Base-by-base conservation (phyloP, 2,888 invertebrate genomes). In the Leptinotarsa haldemani region DNA sequence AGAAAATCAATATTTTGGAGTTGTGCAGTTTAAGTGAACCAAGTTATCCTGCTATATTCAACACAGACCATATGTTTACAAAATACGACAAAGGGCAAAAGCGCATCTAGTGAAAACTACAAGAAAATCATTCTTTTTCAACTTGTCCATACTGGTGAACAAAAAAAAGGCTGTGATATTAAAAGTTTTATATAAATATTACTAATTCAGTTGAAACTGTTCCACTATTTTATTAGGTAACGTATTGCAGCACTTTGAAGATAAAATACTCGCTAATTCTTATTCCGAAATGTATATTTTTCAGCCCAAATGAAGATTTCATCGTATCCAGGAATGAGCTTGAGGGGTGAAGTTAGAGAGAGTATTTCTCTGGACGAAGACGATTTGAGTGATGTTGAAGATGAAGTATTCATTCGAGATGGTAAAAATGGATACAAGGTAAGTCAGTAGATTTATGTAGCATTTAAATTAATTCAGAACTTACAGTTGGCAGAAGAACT, bases 361-460 rank as follows among this genome's bases (percentile, higher is more conserved):
- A 93, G 92, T 81, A 85, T 88, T 50, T 87, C 87, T 16, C 89
- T 92, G 76, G 93, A 93, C 81, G 93, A 93, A 80, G 94, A 94
- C 77, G 90, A 92, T 78, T 88, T 93, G 80, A 93, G 93, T 81
- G 94, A 94, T 86, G 92, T 94, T 16, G 94, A 94, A 82, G 94
- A 94, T 85, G 94, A 94, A 85, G 94, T 94, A 20, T 94, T 94
- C 83, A 93, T 94, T 79, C 89, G 93, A 76, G 93, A 94, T 88
- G 93, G 93, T 20, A 91, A 91, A 84, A 91, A 90, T 80, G 91
- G 92, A 65, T 89, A 88, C 79, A 92, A 91, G 86, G 90, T 90
- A 83, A 13, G 65, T 71, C 70, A 58, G 58, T 18, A 18, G 13
- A 18, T 58, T 53, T 18, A 47, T 15, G 66, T 52, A 52, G 12